Conservation (phyloP, 2,797 vertebrate species). For the Enteromius afrohamiltoni region DNA sequence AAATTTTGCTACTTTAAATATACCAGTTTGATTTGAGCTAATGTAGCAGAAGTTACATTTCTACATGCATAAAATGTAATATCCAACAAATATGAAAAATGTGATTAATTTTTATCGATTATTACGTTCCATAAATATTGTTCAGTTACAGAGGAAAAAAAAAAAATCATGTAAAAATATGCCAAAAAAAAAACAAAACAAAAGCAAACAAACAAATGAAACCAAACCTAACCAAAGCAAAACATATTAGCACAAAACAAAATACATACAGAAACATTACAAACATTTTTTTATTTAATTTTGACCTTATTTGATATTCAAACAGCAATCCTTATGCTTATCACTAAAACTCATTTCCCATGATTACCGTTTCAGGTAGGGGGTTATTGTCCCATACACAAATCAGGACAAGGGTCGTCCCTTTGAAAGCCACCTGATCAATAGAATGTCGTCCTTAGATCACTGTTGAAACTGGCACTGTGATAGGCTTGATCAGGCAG, state of each 20-base stretch:
- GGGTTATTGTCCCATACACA: conserved; percentile 17
- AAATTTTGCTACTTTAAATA: background rate
- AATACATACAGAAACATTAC: background rate
- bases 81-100: background rate
- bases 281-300: too few relatives aligned
- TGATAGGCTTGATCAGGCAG: conserved; percentile 41
- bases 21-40: background rate
- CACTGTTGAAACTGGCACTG: conserved; percentile 23
- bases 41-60: background rate
- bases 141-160: background rate
- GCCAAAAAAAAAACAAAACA: background rate
- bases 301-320: conserved; percentile 13
- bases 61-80: background rate
- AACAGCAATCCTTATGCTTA: background rate
- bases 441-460: conserved; percentile 54
- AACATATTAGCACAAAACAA: background rate
- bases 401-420: conserved; percentile 25
- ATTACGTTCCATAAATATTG: background rate
- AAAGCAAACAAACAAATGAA: background rate
- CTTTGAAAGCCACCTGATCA: conserved; percentile 49
- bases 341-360: background rate
- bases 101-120: background rate
- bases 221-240: background rate
- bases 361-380: background rate
- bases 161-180: background rate